Base-by-base conservation (phyloP, 2,797 vertebrate genomes). In the Stomatorhinus walkeri region DNA sequence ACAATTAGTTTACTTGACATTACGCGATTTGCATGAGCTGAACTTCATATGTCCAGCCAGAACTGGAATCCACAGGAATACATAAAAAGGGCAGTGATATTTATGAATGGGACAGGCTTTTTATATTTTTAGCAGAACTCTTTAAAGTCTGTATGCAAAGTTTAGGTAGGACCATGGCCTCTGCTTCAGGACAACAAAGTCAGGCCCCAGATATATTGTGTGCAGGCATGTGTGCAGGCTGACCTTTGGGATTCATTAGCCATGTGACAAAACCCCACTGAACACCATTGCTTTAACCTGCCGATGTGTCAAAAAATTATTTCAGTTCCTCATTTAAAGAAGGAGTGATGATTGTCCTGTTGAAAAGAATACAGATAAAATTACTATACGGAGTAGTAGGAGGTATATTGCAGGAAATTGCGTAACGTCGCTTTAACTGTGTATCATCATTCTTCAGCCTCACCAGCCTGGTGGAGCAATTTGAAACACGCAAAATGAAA, bases 401-500 rank as follows among this genome's bases (percentile, higher is more conserved):
- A 79, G 72, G 72, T 79, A 79, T 79, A 43, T 43, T 16, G 72
- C 16, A 19, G 72, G 36, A 79, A 28, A 43, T 43, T 79, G 72
- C 24, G 36, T 43, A 43, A 43, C 16, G 24, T 79, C 46, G n/a
- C 14, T 85, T 85, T 85, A 85, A 85, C 83, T 49, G 22, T 46
- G 46, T 24, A 85, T 49, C n/a, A 85, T 85, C 22, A 51, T 85
- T 85, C 48, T 85, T 85, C 83, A 24, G 49, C n/a, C 46, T 52
- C 83, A 85, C 46, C 10, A 51, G n/a, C 22, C 22, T 12, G 22
- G n/a, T 28, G 24, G 83, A 85, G 22, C 83, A 85, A 85, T 49
- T 51, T 85, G 49, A 49, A 85, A 51, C n/a, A 84, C 46, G 24
- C 46, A 85, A 85, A 52, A 85, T 85, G 83, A 85, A 85, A 85